Evolutionary conservation across 2,888 invertebrate species (phyloP).

Genomic region (Volucella zonaria): DNA sequence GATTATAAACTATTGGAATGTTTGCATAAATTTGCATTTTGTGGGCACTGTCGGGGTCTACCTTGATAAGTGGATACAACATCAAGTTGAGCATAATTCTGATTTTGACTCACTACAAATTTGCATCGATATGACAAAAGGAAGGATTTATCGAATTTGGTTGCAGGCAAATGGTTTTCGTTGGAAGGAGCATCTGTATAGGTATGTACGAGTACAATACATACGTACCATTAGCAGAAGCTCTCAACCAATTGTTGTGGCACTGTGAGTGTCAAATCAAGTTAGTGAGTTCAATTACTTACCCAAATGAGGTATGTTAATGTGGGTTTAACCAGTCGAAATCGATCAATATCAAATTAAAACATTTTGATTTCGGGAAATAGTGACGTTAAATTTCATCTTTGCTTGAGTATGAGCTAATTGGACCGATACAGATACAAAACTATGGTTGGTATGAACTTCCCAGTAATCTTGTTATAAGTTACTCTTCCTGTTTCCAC

Average conservation of each 20-base stretch:
- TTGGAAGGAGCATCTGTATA: neutral
- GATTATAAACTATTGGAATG: neutral
- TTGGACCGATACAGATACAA: no score
- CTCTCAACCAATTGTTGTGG: neutral
- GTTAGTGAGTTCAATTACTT: neutral
- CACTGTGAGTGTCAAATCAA: neutral
- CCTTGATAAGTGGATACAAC: neutral
- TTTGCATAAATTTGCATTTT: neutral
- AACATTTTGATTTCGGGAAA: neutral
- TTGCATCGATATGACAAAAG: neutral
- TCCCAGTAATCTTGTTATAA: neutral
- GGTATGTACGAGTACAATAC: no score
- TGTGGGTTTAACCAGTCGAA: neutral
- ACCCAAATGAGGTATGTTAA: neutral
- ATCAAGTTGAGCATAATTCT: neutral
- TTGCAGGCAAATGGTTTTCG: neutral
- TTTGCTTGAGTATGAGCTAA: neutral
- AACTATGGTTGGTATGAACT: neutral
- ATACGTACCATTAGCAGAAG: neutral
- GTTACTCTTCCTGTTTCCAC: neutral
- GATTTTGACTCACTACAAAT: neutral
- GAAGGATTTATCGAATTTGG: constrained; percentile 5
- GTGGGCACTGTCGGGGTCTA: neutral
- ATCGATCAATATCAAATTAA: neutral
- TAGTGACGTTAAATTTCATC: neutral